These are phyloP conservation scores for Drosophila parvula DNA, from an alignment of 1,140 invertebrate genomes.

Conservation along the genomic window DNA sequence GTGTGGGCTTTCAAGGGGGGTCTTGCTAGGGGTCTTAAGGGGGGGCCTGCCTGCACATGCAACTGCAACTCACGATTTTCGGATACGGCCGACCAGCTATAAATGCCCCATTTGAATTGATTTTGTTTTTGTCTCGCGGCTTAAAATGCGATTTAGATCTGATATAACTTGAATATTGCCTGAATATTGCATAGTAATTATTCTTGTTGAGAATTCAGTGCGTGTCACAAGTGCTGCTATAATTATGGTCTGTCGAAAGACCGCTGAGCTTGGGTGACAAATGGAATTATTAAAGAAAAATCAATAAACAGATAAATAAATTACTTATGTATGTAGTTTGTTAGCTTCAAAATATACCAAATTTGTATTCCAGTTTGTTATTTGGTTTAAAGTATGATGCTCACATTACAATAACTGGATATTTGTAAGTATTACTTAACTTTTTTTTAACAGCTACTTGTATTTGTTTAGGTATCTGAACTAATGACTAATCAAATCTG, in stretches of 20 bases:
- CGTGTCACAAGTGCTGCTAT: slow-evolving; percentile 28
- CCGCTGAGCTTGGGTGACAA: slow-evolving; percentile 2
- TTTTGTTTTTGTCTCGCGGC: slow-evolving; percentile 18
- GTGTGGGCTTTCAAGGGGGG: slow-evolving; percentile 29
- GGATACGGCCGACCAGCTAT: slow-evolving; percentile 44
- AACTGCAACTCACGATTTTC: slow-evolving; percentile 58
- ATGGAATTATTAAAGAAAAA: slow-evolving; percentile 1
- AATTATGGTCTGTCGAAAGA: slow-evolving; percentile 29
- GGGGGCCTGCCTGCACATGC: slow-evolving; percentile 33
- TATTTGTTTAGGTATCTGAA: no score
- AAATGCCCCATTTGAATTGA: slow-evolving; percentile 52
- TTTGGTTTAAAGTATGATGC: neutral
- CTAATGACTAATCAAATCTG: neutral
- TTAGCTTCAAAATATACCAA: neutral
- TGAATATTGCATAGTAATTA: slow-evolving; percentile 34
- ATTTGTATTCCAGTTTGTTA: no score
- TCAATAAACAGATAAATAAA: neutral
- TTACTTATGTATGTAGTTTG: neutral
- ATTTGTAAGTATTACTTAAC: neutral
- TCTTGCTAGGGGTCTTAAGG: neutral
- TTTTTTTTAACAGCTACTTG: neutral
- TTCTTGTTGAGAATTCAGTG: slow-evolving; percentile 36
- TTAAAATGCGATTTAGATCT: slow-evolving; percentile 28
- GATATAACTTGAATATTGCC: slow-evolving; percentile 26
- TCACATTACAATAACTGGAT: neutral